phyloP scores from a whole-genome alignment of 1,140 invertebrate species.

The Maniola jurtina region DNA sequence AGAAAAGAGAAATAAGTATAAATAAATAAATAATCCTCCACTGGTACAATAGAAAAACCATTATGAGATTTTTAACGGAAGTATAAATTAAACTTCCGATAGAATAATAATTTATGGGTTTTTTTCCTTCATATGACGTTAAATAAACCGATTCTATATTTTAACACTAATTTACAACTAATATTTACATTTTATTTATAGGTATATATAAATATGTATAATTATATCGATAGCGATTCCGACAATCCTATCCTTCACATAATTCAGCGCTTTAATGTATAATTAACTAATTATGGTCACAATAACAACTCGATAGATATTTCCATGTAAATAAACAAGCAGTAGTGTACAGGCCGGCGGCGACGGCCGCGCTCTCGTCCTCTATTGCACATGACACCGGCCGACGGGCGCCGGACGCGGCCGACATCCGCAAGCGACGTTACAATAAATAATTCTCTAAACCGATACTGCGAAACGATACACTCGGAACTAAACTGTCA shows the following conservation, averaged over 20 bases:
- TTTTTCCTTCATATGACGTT: constrained; percentile 74
- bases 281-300: constrained; percentile 79
- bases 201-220: constrained; percentile 79
- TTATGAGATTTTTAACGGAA: constrained; percentile 78
- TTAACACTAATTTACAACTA: constrained; percentile 77
- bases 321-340: constrained; percentile 78
- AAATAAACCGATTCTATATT: constrained; percentile 78
- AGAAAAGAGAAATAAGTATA: constrained; percentile 55
- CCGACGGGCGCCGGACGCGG: constrained; percentile 12
- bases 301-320: constrained; percentile 77
- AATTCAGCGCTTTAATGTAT: constrained; percentile 74
- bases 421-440: constrained; percentile 56
- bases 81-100: constrained; percentile 70
- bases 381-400: constrained; percentile 42
- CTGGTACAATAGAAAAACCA: constrained; percentile 78
- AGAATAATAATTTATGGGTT: constrained; percentile 78
- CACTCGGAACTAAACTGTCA: constrained; percentile 40
- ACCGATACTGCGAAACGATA: constrained; percentile 63
- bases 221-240: constrained; percentile 73
- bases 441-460: constrained; percentile 77
- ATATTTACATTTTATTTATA: constrained; percentile 79
- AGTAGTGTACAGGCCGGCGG: constrained; percentile 65
- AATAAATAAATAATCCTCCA: constrained; percentile 72
- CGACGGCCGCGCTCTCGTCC: constrained; percentile 49
- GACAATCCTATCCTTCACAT: constrained; percentile 72